These are phyloP conservation scores for Petrocephalus sullivani DNA, from an alignment of 2,797 vertebrate species.

Conservation along the genomic window DNA sequence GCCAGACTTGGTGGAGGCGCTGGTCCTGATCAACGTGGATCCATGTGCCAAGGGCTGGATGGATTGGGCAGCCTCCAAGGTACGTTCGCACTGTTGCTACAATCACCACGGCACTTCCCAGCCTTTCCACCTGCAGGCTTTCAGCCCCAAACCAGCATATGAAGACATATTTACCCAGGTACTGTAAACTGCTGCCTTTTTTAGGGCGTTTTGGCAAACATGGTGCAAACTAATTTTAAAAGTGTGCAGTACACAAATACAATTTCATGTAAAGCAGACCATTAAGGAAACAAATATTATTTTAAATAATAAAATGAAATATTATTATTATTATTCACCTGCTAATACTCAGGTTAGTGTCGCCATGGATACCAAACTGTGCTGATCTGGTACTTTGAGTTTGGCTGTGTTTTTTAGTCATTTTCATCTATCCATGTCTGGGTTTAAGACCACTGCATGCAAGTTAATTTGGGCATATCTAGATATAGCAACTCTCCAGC, in stretches of 20 bases:
- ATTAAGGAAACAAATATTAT: neutral
- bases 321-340: neutral
- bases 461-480: neutral
- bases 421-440: neutral
- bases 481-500: neutral
- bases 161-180: neutral
- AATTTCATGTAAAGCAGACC: neutral
- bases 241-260: neutral
- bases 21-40: slow-evolving; percentile 88
- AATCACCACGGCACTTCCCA: neutral
- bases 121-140: neutral
- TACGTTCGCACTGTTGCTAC: neutral
- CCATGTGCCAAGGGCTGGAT: slow-evolving; percentile 95
- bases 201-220: neutral
- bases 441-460: neutral
- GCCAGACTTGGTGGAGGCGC: slow-evolving; percentile 79
- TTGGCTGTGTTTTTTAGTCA: neutral
- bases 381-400: neutral
- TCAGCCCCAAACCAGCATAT: neutral
- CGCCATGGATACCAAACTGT: neutral
- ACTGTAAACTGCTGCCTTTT: neutral
- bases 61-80: slow-evolving; percentile 93
- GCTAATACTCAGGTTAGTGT: neutral
- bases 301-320: neutral
- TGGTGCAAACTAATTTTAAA: neutral